Evolutionary conservation across 1,140 invertebrate species (phyloP).

Genomic region (Papilio polyxenes): DNA sequence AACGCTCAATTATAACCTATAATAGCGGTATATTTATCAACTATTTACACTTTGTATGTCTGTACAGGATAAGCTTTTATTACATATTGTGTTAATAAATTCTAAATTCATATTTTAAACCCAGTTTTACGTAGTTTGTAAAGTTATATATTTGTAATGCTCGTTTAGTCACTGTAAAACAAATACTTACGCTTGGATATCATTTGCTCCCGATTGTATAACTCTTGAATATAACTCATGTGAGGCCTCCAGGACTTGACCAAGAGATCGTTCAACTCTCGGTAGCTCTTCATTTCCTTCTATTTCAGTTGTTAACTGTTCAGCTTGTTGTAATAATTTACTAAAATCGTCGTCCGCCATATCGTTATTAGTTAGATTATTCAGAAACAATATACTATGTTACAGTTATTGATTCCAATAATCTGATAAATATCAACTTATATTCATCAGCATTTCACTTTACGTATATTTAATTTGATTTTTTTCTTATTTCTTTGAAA

Average conservation of each 20-base stretch:
- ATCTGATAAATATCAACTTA: neutral
- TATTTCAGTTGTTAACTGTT: slow-evolving; percentile 93
- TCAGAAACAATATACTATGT: neutral
- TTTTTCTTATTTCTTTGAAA: neutral
- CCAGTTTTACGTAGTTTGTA: neutral
- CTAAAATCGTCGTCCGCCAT: slow-evolving; percentile 85
- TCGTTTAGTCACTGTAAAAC: slow-evolving; percentile 34
- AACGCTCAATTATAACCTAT: neutral
- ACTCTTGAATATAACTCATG: slow-evolving; percentile 93
- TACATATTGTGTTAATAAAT: neutral
- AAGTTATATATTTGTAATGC: neutral
- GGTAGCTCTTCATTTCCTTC: slow-evolving; percentile 91
- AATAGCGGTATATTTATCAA: neutral
- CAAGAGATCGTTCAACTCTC: slow-evolving; percentile 93
- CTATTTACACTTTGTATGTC: neutral
- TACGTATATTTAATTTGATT: neutral
- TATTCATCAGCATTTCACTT: slow-evolving; percentile 17
- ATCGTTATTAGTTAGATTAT: slow-evolving; percentile 57
- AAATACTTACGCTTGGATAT: slow-evolving; percentile 93
- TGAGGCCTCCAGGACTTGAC: slow-evolving; percentile 95
- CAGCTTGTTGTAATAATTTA: slow-evolving; percentile 93
- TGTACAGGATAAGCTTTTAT: neutral
- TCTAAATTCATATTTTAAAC: neutral
- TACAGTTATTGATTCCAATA: slow-evolving; percentile 18
- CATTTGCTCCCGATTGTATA: slow-evolving; percentile 90